These are phyloP conservation scores for Andinoacara biseriatus DNA, from an alignment of 2,113 vertebrate genomes.

Conservation along the genomic window DNA sequence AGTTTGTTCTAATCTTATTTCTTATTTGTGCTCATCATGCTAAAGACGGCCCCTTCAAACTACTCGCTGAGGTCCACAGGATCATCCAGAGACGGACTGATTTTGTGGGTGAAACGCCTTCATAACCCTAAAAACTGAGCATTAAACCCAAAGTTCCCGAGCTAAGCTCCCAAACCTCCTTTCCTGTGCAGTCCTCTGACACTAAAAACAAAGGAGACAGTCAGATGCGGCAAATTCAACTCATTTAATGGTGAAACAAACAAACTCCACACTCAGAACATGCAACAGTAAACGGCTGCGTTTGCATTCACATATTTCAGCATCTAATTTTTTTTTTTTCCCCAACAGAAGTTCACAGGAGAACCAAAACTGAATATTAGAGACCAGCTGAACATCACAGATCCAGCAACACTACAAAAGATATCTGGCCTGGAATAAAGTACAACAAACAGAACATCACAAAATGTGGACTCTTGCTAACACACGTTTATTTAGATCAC, in stretches of 20 bases:
- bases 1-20: not conserved
- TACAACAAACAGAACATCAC: not conserved
- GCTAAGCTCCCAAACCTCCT: not conserved
- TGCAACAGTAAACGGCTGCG: not conserved
- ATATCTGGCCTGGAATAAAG: not conserved
- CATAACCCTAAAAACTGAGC: not conserved
- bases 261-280: not conserved
- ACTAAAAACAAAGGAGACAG: not conserved
- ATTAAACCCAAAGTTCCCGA: not conserved
- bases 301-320: not conserved
- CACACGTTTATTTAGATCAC: not conserved
- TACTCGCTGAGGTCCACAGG: not conserved
- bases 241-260: not conserved
- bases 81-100: not conserved
- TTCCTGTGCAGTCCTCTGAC: no score
- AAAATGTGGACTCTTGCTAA: not conserved
- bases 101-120: not conserved
- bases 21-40: no score
- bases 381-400: not conserved
- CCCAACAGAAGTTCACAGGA: not conserved
- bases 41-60: not conserved
- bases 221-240: not conserved
- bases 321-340: not conserved
- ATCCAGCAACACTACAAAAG: not conserved
- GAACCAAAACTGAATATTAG: not conserved